These are phyloP conservation scores for Mastigias papua DNA, from an alignment of 30 jellyfish, hydroid and myxozoan species.

Conservation along the genomic window DNA sequence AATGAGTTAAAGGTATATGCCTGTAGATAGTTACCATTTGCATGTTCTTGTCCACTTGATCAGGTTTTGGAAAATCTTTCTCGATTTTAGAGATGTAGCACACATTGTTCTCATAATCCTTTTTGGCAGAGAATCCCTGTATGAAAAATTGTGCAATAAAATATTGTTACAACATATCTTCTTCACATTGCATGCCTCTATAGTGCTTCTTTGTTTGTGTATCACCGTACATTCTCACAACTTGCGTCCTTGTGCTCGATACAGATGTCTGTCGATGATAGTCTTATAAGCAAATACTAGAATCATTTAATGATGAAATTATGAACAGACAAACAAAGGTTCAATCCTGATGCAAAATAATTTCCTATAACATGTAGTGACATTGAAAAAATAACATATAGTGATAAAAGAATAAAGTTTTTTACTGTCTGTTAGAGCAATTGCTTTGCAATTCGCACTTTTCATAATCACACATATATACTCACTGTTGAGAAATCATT, in stretches of 20 bases:
- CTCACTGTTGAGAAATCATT: background rate
- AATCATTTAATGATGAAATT: too few relatives aligned
- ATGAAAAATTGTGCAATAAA: too few relatives aligned
- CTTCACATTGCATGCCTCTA: background rate
- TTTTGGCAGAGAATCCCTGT: background rate
- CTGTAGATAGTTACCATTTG: background rate
- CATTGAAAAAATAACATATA: too few relatives aligned
- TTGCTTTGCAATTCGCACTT: background rate
- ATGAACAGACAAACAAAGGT: too few relatives aligned
- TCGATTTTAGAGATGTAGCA: background rate
- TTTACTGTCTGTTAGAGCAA: background rate
- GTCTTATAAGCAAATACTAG: too few relatives aligned
- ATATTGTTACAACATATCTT: background rate
- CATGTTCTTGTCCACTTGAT: background rate
- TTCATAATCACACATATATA: background rate
- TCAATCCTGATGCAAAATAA: too few relatives aligned
- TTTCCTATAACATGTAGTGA: too few relatives aligned
- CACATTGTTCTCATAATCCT: background rate
- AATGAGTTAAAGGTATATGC: too few relatives aligned
- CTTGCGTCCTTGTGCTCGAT: too few relatives aligned
- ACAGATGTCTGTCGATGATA: too few relatives aligned
- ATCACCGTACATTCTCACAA: too few relatives aligned
- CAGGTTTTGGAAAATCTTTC: background rate
- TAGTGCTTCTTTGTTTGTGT: background rate
- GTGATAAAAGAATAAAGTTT: too few relatives aligned